A percentile compares a stretch with the other conserved stretches of the same genome.
Evolutionary conservation across 2,113 vertebrate genomes (phyloP).

Genomic region (Cinclus cinclus): DNA sequence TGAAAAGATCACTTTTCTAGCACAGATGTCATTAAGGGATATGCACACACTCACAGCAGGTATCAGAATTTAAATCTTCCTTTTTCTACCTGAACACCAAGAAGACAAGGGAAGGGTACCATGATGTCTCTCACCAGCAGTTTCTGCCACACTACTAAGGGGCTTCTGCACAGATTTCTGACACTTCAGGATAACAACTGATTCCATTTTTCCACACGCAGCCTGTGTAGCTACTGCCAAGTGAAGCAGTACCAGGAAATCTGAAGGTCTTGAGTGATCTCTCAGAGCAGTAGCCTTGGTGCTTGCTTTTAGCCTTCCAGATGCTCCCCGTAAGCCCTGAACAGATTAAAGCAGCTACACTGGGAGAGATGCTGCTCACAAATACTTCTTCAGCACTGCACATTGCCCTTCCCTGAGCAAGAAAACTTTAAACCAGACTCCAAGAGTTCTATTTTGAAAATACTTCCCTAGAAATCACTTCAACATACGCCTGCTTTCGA

Average conservation of each 20-base stretch:
- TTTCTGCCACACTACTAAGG: background rate
- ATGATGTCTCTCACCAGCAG: background rate
- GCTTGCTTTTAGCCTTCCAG: background rate
- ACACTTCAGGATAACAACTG: background rate
- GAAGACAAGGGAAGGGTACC: background rate
- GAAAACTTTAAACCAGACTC: background rate
- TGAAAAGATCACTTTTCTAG: background rate
- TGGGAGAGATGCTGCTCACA: background rate
- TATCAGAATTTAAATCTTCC: background rate
- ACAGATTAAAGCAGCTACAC: background rate
- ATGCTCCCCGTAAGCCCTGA: background rate
- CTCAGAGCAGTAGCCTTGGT: background rate
- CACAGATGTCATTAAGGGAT: background rate
- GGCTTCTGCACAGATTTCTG: background rate
- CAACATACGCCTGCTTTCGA: background rate
- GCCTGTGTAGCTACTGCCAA: background rate
- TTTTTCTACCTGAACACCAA: background rate
- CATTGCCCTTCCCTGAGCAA: background rate
- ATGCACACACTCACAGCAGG: background rate
- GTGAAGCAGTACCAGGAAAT: background rate
- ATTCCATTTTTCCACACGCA: background rate
- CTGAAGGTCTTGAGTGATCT: background rate
- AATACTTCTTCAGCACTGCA: background rate
- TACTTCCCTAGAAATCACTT: background rate
- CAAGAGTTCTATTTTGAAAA: background rate